Percentiles rank a stretch among this genome's conserved stretches.
Evolutionary conservation across 2,888 invertebrate species (phyloP).

Genomic region (Azorinus chamasolen): DNA sequence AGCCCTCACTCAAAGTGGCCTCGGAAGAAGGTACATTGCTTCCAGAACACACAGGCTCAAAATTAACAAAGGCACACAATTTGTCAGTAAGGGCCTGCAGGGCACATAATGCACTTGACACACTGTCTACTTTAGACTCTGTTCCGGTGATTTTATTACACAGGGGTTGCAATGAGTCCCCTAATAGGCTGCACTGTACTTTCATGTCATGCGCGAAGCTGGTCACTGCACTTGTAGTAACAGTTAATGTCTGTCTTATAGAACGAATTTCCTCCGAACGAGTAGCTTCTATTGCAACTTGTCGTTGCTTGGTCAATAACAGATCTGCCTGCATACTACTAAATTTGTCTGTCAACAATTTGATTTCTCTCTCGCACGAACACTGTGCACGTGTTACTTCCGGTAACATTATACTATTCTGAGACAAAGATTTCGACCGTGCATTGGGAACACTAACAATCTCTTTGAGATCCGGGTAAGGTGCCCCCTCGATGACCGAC

Average conservation of each 20-base stretch:
- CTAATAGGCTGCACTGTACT: no score
- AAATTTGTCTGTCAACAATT: background rate
- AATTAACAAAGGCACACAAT: no score
- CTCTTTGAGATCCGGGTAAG: slow-evolving; percentile 5
- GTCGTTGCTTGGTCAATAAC: slow-evolving; percentile 5
- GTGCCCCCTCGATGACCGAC: slow-evolving; percentile 6
- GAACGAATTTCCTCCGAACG: background rate
- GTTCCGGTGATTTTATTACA: no score
- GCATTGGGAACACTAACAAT: slow-evolving; percentile 5
- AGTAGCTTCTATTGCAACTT: slow-evolving; percentile 4
- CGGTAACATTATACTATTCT: background rate
- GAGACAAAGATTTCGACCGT: background rate
- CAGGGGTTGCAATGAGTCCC: no score
- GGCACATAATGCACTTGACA: no score
- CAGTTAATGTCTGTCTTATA: slow-evolving; percentile 1
- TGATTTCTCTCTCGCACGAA: background rate
- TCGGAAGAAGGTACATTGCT: no score
- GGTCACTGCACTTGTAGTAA: background rate
- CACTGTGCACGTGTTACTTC: background rate
- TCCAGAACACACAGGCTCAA: no score
- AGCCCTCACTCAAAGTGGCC: no score
- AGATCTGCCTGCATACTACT: slow-evolving; percentile 7
- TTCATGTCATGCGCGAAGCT: background rate
- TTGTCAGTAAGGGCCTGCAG: no score
- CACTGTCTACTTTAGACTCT: no score